Conservation (phyloP, 2,888 invertebrate genomes). For the Melipona beecheii region DNA sequence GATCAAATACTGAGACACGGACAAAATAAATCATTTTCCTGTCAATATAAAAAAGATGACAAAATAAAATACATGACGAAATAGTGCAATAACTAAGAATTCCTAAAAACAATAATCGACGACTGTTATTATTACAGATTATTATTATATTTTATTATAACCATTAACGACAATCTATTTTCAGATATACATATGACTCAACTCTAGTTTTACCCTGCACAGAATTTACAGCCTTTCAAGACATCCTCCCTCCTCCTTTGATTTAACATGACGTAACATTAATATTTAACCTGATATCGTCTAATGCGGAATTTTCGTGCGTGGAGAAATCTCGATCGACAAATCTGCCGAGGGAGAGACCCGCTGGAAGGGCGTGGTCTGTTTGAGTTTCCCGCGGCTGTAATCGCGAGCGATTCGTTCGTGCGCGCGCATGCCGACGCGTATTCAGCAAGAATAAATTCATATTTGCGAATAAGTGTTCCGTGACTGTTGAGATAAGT, state of each 20-base stretch:
- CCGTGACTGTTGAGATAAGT: constrained; percentile 65
- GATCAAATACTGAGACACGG: too few relatives aligned
- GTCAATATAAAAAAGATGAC: too few relatives aligned
- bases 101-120: too few relatives aligned
- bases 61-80: too few relatives aligned
- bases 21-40: too few relatives aligned
- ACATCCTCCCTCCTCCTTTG: neutral
- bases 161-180: too few relatives aligned
- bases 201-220: too few relatives aligned
- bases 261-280: neutral
- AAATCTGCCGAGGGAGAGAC: constrained; percentile 43
- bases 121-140: too few relatives aligned
- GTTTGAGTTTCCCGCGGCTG: constrained; percentile 54
- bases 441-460: constrained; percentile 52
- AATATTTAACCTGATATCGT: neutral
- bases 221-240: neutral
- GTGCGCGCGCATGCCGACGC: constrained; percentile 12
- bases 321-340: constrained; percentile 53
- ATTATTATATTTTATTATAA: too few relatives aligned
- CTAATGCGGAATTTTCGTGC: neutral
- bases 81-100: too few relatives aligned
- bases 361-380: constrained; percentile 59
- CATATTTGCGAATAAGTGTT: constrained; percentile 67
- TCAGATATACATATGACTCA: too few relatives aligned
- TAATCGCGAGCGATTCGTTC: neutral